Evolutionary conservation across 2,888 invertebrate genomes (phyloP).

Genomic region (Mechanitis mazaeus): DNA sequence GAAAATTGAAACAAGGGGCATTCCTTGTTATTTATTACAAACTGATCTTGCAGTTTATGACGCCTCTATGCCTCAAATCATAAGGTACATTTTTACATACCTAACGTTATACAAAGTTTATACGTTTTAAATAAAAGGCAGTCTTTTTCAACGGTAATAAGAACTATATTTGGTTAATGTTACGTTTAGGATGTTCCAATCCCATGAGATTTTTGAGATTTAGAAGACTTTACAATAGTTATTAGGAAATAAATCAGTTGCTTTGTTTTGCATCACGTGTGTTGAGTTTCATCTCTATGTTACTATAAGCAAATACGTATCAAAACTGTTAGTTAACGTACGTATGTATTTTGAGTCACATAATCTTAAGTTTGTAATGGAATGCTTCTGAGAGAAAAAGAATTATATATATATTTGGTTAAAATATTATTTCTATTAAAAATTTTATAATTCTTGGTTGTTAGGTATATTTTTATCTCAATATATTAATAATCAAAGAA

Average conservation of each 20-base stretch:
- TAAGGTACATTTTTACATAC: constrained; percentile 18
- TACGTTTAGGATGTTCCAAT: constrained; percentile 33
- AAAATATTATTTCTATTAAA: too few species aligned
- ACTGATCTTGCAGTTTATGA: constrained; percentile 16
- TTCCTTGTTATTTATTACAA: constrained; percentile 16
- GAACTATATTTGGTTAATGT: constrained; percentile 15
- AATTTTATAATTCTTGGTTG: too few species aligned
- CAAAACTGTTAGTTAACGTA: too few species aligned
- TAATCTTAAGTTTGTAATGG: too few species aligned
- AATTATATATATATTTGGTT: too few species aligned
- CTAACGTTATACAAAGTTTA: neutral
- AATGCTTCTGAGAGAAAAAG: too few species aligned
- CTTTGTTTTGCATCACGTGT: constrained; percentile 11
- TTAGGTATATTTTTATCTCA: too few species aligned
- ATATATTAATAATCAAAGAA: too few species aligned
- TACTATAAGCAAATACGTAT: neutral
- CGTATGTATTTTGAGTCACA: too few species aligned
- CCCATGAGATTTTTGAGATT: constrained; percentile 59
- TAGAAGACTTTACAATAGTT: constrained; percentile 41
- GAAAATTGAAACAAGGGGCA: constrained; percentile 67
- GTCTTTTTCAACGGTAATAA: constrained; percentile 5
- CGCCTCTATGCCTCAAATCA: constrained; percentile 14
- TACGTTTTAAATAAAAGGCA: neutral
- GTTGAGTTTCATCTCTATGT: constrained; percentile 2
- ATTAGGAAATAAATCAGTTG: constrained; percentile 49